Evolutionary conservation across 2,113 vertebrate genomes (phyloP).

Genomic region (Cinclus cinclus): DNA sequence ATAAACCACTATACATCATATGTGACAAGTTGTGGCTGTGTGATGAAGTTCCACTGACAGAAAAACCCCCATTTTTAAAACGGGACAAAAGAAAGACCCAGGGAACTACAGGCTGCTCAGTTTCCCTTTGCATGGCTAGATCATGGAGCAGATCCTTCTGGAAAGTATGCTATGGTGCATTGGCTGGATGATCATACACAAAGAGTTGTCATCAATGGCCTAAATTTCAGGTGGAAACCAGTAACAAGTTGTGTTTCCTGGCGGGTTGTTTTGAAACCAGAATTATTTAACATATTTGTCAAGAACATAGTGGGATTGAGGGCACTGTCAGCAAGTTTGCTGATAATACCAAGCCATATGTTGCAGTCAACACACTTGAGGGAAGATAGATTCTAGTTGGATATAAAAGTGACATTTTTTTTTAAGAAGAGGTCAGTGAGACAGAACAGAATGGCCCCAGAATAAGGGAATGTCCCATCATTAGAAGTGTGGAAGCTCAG

Average conservation of each 20-base stretch:
- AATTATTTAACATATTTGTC: not conserved
- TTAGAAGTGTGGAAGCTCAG: not conserved
- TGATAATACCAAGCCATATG: not conserved
- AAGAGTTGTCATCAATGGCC: not conserved
- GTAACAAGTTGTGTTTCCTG: accelerated
- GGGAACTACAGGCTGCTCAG: not conserved
- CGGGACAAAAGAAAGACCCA: not conserved
- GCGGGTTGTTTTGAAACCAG: not conserved
- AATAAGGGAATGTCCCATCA: not conserved
- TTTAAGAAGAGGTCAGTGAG: not conserved
- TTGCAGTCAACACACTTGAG: not conserved
- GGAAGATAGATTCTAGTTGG: not conserved
- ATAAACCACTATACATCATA: not conserved
- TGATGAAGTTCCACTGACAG: not conserved
- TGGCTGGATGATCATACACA: not conserved
- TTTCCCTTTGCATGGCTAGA: not conserved
- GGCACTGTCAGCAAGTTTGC: not conserved
- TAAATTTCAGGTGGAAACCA: not conserved
- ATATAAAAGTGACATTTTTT: not conserved
- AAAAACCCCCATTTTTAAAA: not conserved
- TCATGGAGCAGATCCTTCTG: not conserved
- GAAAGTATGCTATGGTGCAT: not conserved
- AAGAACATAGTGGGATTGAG: not conserved
- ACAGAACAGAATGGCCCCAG: not conserved
- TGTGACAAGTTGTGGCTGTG: not conserved